Percentiles rank a stretch among this genome's conserved stretches.
Evolutionary conservation across 53 echinoderm and acorn worm genomes (phyloP).

Genomic region (Paracentrotus lividus): DNA sequence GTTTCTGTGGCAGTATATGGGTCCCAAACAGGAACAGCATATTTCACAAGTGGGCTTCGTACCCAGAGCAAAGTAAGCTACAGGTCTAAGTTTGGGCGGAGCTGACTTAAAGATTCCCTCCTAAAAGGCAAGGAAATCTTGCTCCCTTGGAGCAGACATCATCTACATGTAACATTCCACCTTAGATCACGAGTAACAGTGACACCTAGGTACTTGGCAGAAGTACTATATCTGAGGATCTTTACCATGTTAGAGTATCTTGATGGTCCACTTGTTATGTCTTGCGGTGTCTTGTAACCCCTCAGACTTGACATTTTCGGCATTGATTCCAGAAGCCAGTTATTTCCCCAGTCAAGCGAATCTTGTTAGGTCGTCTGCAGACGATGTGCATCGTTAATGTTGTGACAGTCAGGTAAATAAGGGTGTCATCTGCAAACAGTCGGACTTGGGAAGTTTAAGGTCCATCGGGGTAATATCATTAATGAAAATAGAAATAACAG

Average conservation of each 20-base stretch:
- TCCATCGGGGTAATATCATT: slow-evolving; percentile 57
- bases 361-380: slow-evolving; percentile 63
- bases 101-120: slow-evolving; percentile 21
- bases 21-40: slow-evolving; percentile 55
- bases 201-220: slow-evolving; percentile 45
- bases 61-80: slow-evolving; percentile 31
- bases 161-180: slow-evolving; percentile 24
- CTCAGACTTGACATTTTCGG: slow-evolving; percentile 54
- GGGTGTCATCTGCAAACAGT: slow-evolving; percentile 66
- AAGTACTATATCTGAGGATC: neutral
- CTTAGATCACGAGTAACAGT: slow-evolving; percentile 22
- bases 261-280: neutral
- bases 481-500: slow-evolving; percentile 55
- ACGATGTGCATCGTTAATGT: neutral
- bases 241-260: slow-evolving; percentile 26
- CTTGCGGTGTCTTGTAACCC: slow-evolving; percentile 51
- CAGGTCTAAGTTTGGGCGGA: slow-evolving; percentile 45
- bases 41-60: slow-evolving; percentile 50
- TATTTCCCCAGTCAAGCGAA: slow-evolving; percentile 23
- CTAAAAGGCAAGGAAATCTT: slow-evolving; percentile 34
- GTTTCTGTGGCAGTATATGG: slow-evolving; percentile 42
- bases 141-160: slow-evolving; percentile 25
- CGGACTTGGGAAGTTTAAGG: slow-evolving; percentile 26
- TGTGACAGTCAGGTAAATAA: slow-evolving; percentile 43
- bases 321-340: slow-evolving; percentile 57